A percentile compares a stretch with the other conserved stretches of the same genome.
Evolutionary conservation across 2,888 invertebrate genomes (phyloP).

Genomic region (Baronia brevicornis): DNA sequence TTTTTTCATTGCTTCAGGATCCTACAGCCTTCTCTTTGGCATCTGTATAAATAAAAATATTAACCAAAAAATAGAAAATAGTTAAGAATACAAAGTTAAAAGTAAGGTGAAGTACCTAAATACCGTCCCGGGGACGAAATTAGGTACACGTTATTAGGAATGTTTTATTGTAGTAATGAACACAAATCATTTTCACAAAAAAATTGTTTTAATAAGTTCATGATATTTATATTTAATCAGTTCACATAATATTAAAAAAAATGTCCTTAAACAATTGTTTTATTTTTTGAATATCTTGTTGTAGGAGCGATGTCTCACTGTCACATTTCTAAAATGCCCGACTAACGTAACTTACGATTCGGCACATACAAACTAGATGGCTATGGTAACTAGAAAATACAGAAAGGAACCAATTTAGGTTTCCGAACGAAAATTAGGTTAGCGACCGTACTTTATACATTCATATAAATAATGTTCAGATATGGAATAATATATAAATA

Average conservation of each 20-base stretch:
- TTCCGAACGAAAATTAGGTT: no score
- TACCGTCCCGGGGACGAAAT: slow-evolving; percentile 3
- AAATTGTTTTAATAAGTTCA: neutral
- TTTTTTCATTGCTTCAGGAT: slow-evolving; percentile 12
- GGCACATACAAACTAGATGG: neutral
- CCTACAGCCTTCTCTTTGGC: slow-evolving; percentile 10
- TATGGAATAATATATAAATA: no score
- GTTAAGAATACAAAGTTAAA: neutral
- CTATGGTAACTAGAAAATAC: neutral
- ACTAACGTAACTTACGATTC: no score
- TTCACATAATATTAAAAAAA: neutral
- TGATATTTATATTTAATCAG: neutral
- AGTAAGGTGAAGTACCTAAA: neutral
- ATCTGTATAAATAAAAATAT: no score
- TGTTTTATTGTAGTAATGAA: neutral
- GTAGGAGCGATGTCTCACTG: neutral
- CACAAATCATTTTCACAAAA: neutral
- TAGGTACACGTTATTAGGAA: neutral
- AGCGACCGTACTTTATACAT: neutral
- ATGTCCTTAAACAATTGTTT: neutral
- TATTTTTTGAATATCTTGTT: neutral
- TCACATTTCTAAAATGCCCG: neutral
- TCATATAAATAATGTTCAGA: no score
- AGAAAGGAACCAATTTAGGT: neutral
- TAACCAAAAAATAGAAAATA: no score